Percentiles rank a stretch among this genome's conserved stretches.
Conservation (phyloP, 2,888 invertebrate species). For the Tinea trinotella region DNA sequence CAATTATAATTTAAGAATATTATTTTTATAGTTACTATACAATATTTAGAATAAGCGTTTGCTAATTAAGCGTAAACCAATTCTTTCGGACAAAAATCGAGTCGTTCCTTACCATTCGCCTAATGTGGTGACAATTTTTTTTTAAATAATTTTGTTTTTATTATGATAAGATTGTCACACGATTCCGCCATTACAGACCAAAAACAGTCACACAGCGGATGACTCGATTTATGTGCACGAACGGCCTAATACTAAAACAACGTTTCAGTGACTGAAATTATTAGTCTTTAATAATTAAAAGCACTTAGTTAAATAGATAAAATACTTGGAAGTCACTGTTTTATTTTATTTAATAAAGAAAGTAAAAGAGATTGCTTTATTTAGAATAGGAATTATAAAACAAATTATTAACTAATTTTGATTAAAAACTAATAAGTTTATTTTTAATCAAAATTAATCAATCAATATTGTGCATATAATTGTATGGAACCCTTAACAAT, state of each 20-base stretch:
- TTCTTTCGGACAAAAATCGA: too few species aligned
- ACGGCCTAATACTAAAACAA: conserved; percentile 1
- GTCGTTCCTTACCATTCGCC: too few species aligned
- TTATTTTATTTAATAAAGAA: background rate
- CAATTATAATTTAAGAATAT: conserved; percentile 1
- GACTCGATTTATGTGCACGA: conserved; percentile 19
- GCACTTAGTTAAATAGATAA: background rate
- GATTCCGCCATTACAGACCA: too few species aligned
- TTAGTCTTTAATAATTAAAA: background rate
- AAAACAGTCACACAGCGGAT: too few species aligned
- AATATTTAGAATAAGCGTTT: conserved; percentile 8
- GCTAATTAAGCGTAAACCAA: conserved; percentile 19
- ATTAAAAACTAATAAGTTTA: background rate
- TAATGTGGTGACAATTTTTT: too few species aligned
- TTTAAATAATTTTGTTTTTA: too few species aligned
- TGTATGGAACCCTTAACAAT: background rate
- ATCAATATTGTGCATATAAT: background rate
- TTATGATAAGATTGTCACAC: too few species aligned
- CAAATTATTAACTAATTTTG: background rate
- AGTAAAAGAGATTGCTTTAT: background rate
- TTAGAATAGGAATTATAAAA: too few species aligned
- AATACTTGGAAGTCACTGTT: conserved; percentile 9
- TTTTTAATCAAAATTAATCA: background rate
- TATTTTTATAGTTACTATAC: background rate
- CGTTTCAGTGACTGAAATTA: background rate